Conservation (phyloP, 92 coral and sea anemone species). For the Epizoanthus rinbou region DNA sequence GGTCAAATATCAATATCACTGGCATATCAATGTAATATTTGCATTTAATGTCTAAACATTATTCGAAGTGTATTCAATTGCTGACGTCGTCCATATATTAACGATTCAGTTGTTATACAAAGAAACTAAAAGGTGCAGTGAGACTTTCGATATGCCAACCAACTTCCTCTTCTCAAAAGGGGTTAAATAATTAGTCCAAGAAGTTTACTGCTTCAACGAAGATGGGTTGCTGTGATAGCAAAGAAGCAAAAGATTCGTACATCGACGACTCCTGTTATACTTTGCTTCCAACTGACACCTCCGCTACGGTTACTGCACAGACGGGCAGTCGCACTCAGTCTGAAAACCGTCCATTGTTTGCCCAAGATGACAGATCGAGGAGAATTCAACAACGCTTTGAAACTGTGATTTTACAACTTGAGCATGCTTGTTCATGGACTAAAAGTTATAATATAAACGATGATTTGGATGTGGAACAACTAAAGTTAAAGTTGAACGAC, state of each 20-base stretch:
- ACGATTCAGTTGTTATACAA: background rate
- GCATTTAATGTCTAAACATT: background rate
- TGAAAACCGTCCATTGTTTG: background rate
- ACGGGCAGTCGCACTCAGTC: background rate
- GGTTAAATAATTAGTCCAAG: background rate
- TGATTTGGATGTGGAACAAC: conserved; percentile 28
- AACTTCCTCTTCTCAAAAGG: background rate
- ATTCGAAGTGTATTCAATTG: background rate
- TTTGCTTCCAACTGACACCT: background rate
- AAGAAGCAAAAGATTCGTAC: background rate
- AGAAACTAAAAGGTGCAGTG: background rate
- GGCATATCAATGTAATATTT: conserved; percentile 8
- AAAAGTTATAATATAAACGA: conserved; percentile 29
- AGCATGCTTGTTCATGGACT: conserved; percentile 34
- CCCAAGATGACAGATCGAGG: background rate
- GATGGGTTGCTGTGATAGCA: conserved; percentile 38
- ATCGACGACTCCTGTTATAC: background rate
- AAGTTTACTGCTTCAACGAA: background rate
- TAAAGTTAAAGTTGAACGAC: conserved; percentile 58
- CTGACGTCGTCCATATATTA: conserved; percentile 3
- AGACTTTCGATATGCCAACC: no score
- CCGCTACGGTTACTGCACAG: conserved; percentile 3
- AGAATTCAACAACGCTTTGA: conserved; percentile 26
- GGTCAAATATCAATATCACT: background rate
- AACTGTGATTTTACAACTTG: conserved; percentile 26